These are phyloP conservation scores for Isichthys henryi DNA, from an alignment of 2,113 vertebrate species.

Conservation along the genomic window DNA sequence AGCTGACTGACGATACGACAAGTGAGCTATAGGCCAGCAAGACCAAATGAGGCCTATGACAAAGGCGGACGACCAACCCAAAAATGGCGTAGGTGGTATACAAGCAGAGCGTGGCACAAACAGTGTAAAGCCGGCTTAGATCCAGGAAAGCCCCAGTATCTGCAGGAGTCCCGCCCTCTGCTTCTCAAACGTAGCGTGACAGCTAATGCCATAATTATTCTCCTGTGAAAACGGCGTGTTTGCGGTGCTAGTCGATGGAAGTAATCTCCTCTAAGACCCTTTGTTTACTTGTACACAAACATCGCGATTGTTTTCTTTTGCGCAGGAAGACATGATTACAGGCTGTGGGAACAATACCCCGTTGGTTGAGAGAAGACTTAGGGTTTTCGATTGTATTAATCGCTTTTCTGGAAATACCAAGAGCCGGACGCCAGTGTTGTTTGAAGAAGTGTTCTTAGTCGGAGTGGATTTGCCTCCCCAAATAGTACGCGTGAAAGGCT, in stretches of 20 bases:
- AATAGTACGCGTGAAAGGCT: neutral
- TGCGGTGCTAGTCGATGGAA: neutral
- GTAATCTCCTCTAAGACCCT: conserved; percentile 7
- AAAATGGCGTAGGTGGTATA: neutral
- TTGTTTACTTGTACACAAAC: neutral
- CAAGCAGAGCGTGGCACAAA: neutral
- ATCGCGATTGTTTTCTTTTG: neutral
- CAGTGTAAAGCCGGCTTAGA: neutral
- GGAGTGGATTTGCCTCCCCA: neutral
- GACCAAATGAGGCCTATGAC: neutral
- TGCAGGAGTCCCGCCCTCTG: neutral
- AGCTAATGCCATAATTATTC: neutral
- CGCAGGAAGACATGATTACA: neutral
- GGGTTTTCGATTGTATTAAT: conserved; percentile 5
- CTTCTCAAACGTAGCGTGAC: neutral
- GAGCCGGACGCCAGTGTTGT: neutral
- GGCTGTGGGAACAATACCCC: neutral
- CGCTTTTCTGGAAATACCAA: neutral
- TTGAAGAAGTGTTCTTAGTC: neutral
- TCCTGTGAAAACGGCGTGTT: neutral
- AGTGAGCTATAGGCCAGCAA: neutral
- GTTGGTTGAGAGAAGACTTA: neutral
- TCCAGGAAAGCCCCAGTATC: neutral
- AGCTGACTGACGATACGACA: neutral
- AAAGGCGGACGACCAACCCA: neutral